A percentile compares a stretch with the other conserved stretches of the same genome.
Evolutionary conservation across 2,888 invertebrate species (phyloP).

Genomic region (Tipula lateralis): DNA sequence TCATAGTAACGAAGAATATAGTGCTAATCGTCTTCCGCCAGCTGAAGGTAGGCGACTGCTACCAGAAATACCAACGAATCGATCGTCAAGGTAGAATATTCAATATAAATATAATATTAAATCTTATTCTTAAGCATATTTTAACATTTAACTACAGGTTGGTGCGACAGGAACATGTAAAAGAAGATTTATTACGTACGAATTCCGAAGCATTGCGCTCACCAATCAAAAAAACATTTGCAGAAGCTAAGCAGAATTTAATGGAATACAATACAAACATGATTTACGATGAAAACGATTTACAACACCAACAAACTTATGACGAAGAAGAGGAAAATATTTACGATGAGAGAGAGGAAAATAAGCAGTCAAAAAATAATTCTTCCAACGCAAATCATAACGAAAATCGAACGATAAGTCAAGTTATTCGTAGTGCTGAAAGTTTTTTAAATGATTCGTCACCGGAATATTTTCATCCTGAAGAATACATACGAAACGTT

Average conservation of each 20-base stretch:
- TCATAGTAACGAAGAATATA: slow-evolving; percentile 49
- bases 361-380: slow-evolving; percentile 32
- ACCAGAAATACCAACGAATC: slow-evolving; percentile 45
- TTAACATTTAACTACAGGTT: slow-evolving; percentile 36
- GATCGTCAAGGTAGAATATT: slow-evolving; percentile 38
- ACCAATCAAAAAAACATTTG: slow-evolving; percentile 41
- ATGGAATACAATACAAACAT: slow-evolving; percentile 42
- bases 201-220: slow-evolving; percentile 33
- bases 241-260: slow-evolving; percentile 46
- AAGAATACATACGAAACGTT: slow-evolving; percentile 34
- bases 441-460: slow-evolving; percentile 34
- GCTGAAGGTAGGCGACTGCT: slow-evolving; percentile 43
- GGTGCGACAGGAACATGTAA: slow-evolving; percentile 47
- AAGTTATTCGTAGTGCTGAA: slow-evolving; percentile 35
- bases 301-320: slow-evolving; percentile 29
- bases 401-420: background rate
- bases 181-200: slow-evolving; percentile 39
- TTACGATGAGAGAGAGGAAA: slow-evolving; percentile 29
- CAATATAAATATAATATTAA: background rate
- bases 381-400: background rate
- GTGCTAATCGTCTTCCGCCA: slow-evolving; percentile 41
- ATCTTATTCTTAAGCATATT: background rate
- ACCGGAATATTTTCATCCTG: slow-evolving; percentile 35
- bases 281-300: background rate
- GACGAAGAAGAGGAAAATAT: slow-evolving; percentile 29